Base-by-base conservation (phyloP, 2,797 vertebrate species). In the Acipenser ruthenus region DNA sequence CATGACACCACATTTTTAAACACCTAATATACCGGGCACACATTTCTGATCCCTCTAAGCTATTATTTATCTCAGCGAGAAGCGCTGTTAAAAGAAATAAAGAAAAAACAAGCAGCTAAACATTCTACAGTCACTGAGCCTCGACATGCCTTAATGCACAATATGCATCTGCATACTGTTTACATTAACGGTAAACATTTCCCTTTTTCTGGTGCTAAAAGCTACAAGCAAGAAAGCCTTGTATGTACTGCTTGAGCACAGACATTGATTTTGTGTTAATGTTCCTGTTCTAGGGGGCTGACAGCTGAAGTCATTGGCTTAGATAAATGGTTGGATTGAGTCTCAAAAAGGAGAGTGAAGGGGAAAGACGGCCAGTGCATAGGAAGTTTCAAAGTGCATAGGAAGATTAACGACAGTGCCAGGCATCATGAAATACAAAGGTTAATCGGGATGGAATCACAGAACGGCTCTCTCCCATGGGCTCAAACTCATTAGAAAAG, bases 221-320 rank as follows among this genome's bases (percentile, higher is more conserved):
- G 2, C 10, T 51, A 47, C 61, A 48, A 61, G 18, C 18, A 18
- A 18, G 18, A 18, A 18, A 37, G 1, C 37, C 37, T 37, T 37
- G 37, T 37, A 37, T 37, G 37, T 1, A 37, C 37, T 37, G 37
- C 37, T 37, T 37, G 37, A 60, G 1, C 49, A 60, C 15, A 50
- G 61, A 55, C 49, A 68, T 64, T 64, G 18, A 63, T 58, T 68
- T 51, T 58, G 47, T 59, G 53, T 18, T 63, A 64, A 15, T 10
- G 13, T 50, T 9, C 6, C 7, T 7, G 37, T 5, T 18, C 47
- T 10, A 55, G 48, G 8, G 47, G 13, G 11, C 51, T 7, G 37
- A 50, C 62, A 62, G 52, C 8, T 37, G 7, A 53, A 68, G 66
- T 67, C 7, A 67, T 67, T 67, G 51, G 66, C 37, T 67, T 63